These are phyloP conservation scores for Hypsibius dujardini DNA, from an alignment of 1,140 invertebrate genomes.

Conservation along the genomic window DNA sequence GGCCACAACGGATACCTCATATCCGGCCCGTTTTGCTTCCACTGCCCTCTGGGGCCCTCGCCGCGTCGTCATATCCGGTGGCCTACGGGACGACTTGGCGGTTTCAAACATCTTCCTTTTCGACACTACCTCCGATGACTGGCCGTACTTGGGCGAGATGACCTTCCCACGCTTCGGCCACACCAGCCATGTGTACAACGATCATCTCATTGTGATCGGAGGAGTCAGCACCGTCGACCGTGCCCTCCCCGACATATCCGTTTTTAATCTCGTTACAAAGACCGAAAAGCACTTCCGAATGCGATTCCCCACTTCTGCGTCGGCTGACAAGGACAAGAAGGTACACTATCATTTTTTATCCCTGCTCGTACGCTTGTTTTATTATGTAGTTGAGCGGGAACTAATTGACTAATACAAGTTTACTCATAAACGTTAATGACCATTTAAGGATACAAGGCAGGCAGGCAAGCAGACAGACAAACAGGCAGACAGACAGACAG, in stretches of 20 bases:
- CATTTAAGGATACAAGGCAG: background rate
- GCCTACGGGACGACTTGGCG: background rate
- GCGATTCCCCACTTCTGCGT: constrained; percentile 34
- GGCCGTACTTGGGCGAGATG: background rate
- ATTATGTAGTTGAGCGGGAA: too few species aligned
- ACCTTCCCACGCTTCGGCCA: constrained; percentile 30
- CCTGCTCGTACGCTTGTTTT: constrained; percentile 23
- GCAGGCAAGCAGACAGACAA: background rate
- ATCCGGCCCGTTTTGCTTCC: background rate
- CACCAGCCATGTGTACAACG: constrained; percentile 29
- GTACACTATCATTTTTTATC: constrained; percentile 22
- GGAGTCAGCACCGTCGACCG: constrained; percentile 30
- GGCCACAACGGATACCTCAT: background rate
- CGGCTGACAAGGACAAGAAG: constrained; percentile 21
- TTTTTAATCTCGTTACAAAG: constrained; percentile 29
- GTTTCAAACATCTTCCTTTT: background rate
- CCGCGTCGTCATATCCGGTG: background rate
- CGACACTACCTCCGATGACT: background rate
- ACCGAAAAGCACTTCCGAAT: constrained; percentile 22
- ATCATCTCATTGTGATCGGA: constrained; percentile 33
- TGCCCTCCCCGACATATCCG: constrained; percentile 31
- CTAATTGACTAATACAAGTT: too few species aligned
- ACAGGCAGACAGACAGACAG: background rate
- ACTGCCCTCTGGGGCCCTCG: background rate
- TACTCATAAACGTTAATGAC: background rate